Conservation (phyloP, 2,888 invertebrate genomes). For the Drosophila picticornis region DNA sequence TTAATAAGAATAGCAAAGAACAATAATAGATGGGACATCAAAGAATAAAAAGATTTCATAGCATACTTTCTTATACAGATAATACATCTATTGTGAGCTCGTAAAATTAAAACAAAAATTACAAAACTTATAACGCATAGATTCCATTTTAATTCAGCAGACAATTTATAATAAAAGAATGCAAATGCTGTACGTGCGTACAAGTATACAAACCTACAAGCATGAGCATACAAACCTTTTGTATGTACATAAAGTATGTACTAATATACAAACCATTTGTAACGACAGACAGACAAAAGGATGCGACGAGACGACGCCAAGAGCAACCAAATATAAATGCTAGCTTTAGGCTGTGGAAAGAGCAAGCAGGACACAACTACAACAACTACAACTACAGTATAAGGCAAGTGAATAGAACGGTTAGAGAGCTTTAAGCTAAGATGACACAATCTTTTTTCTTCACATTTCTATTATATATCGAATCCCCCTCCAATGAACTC, state of each 20-base stretch:
- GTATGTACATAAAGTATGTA: slow-evolving; percentile 4
- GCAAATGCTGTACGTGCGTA: neutral
- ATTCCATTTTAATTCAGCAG: neutral
- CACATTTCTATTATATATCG: neutral
- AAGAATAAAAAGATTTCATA: neutral
- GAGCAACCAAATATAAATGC: slow-evolving; percentile 36
- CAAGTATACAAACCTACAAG: neutral
- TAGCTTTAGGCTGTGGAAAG: slow-evolving; percentile 32
- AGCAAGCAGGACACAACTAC: slow-evolving; percentile 24
- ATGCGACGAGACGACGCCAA: slow-evolving; percentile 65
- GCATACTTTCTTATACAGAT: slow-evolving; percentile 1
- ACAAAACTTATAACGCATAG: neutral
- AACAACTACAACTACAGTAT: neutral
- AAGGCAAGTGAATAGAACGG: slow-evolving; percentile 19
- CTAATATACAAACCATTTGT: slow-evolving; percentile 37
- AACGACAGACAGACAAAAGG: slow-evolving; percentile 44
- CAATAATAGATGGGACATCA: neutral
- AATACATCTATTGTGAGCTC: neutral
- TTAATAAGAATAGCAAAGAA: neutral
- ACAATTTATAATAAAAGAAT: neutral
- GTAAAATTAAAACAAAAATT: neutral
- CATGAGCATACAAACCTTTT: neutral
- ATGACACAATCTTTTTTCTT: slow-evolving; percentile 41
- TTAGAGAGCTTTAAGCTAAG: slow-evolving; percentile 17
- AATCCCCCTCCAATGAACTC: neutral